Evolutionary conservation across 1,140 invertebrate genomes (phyloP).

Genomic region (Cephus cinctus): DNA sequence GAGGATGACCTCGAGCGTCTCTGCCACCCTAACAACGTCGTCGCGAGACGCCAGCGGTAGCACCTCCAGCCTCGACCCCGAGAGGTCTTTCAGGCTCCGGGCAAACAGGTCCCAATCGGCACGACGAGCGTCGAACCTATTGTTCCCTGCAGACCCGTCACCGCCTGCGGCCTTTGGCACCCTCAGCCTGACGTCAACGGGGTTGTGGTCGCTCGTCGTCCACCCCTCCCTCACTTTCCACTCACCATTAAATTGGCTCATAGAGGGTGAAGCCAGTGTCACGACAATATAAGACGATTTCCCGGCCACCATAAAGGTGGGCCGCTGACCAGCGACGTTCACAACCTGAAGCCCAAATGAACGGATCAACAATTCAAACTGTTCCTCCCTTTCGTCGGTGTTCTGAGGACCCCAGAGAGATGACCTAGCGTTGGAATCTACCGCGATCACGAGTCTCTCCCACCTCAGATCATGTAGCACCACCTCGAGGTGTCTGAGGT

Average conservation of each 20-base stretch:
- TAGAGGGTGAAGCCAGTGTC: neutral
- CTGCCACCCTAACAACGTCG: too few relatives aligned
- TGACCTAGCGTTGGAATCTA: slow-evolving; percentile 10
- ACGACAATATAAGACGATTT: slow-evolving; percentile 7
- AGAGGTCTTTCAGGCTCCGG: neutral
- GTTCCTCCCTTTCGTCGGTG: neutral
- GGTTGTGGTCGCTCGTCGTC: neutral
- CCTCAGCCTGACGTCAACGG: neutral
- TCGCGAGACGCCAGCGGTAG: too few relatives aligned
- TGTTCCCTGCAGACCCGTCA: neutral
- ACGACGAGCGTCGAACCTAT: neutral
- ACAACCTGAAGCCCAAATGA: neutral
- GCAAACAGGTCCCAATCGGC: neutral
- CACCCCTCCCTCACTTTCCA: neutral
- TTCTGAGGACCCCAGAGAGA: neutral
- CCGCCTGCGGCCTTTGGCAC: neutral
- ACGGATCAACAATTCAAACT: neutral
- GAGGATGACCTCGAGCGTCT: too few relatives aligned
- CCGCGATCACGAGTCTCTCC: neutral
- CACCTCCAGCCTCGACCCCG: too few relatives aligned
- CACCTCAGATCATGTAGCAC: too few relatives aligned
- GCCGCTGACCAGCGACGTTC: neutral
- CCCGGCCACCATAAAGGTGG: neutral
- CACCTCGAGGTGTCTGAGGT: slow-evolving; percentile 16
- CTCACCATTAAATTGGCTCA: neutral